A percentile compares a stretch with the other conserved stretches of the same genome.
Conservation (phyloP, 2,888 invertebrate species). For the Lacanobia wlatinum region DNA sequence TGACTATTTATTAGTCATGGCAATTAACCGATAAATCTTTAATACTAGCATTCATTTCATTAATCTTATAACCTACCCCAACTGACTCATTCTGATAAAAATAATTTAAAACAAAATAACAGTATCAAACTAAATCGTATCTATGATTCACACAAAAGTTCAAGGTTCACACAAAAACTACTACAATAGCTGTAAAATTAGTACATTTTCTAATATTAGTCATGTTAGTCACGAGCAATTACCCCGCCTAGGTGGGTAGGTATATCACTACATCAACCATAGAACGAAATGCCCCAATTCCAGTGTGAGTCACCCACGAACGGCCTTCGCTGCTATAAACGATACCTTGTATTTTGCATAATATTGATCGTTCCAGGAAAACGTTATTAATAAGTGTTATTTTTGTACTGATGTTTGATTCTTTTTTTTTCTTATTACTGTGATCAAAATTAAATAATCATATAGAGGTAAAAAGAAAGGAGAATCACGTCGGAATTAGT, state of each 20-base stretch:
- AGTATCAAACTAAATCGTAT: conserved; percentile 38
- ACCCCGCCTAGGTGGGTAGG: conserved; percentile 58
- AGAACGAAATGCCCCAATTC: conserved; percentile 81
- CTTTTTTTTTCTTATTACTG: conserved; percentile 43
- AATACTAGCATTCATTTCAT: neutral
- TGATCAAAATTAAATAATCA: conserved; percentile 10
- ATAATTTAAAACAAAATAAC: conserved; percentile 39
- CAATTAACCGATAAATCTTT: conserved; percentile 20
- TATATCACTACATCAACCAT: conserved; percentile 48
- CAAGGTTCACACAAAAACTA: conserved; percentile 59
- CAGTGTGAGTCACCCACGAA: conserved; percentile 72
- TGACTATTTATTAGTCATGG: conserved; percentile 8
- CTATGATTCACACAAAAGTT: conserved; percentile 49
- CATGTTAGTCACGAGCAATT: conserved; percentile 79
- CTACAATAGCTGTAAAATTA: conserved; percentile 69
- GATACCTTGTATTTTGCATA: conserved; percentile 83
- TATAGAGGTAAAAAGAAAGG: neutral
- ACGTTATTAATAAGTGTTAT: conserved; percentile 64
- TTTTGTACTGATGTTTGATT: conserved; percentile 58
- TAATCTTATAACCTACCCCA: conserved; percentile 43
- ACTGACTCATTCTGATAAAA: conserved; percentile 43
- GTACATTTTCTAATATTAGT: conserved; percentile 79
- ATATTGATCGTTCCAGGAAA: conserved; percentile 81
- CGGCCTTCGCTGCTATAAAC: conserved; percentile 84
- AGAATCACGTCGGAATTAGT: neutral